Percentiles rank a stretch among this genome's conserved stretches.
phyloP scores from a whole-genome alignment of 2,797 vertebrate species.

The Molothrus ater region DNA sequence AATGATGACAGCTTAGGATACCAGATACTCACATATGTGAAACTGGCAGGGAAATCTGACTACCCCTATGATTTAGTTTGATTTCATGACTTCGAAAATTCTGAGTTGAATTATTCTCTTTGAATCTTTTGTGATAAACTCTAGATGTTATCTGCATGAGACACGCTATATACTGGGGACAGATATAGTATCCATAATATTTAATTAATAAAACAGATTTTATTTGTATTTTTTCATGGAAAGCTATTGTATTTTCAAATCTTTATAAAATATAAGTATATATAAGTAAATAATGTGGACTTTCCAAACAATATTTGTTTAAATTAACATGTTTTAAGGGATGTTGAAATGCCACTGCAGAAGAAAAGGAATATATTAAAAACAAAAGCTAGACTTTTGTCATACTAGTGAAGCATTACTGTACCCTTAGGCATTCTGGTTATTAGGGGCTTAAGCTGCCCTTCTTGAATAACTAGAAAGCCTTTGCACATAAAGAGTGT shows the following conservation, averaged over 20 bases:
- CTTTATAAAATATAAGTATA: neutral
- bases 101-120: neutral
- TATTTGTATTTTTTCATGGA: neutral
- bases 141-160: neutral
- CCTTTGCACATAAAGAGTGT: neutral
- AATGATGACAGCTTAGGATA: neutral
- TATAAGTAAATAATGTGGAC: neutral
- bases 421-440: neutral
- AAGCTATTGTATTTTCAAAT: neutral
- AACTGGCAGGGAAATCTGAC: neutral
- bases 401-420: neutral
- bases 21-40: neutral
- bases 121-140: neutral
- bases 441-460: neutral
- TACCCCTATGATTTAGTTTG: neutral
- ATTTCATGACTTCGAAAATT: neutral
- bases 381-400: neutral
- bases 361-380: neutral
- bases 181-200: neutral
- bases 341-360: neutral
- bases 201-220: neutral
- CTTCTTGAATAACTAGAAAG: neutral
- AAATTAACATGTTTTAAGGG: neutral
- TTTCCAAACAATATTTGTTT: neutral
- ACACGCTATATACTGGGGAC: neutral